A percentile compares a stretch with the other conserved stretches of the same genome.
Conservation (phyloP, 2,113 vertebrate species). For the Pycnonotus jocosus region DNA sequence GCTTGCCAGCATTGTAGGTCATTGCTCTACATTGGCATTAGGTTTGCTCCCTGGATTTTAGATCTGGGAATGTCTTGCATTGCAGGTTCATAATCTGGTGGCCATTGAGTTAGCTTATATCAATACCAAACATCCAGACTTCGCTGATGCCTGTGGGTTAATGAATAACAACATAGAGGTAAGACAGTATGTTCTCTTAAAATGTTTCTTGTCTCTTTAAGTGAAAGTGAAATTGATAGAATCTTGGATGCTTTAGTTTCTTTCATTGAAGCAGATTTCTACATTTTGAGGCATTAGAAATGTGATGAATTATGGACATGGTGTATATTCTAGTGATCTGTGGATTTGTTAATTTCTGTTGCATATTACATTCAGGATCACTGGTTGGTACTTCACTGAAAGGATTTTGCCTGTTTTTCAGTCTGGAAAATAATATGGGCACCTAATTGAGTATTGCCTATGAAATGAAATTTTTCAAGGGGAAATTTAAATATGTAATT, state of each 20-base stretch:
- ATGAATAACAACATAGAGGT: slow-evolving; percentile 99
- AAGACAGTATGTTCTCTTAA: slow-evolving; percentile 9
- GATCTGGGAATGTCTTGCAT: neutral
- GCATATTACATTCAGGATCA: neutral
- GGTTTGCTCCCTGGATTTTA: neutral
- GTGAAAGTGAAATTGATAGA: neutral
- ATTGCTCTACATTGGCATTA: neutral
- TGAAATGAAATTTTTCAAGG: neutral
- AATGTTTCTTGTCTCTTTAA: neutral
- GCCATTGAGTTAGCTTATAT: slow-evolving; percentile 98
- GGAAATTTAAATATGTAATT: neutral
- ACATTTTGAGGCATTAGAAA: neutral
- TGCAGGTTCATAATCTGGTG: slow-evolving; percentile 95
- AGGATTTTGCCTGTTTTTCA: neutral
- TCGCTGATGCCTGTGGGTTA: slow-evolving; percentile 94
- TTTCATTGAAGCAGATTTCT: neutral
- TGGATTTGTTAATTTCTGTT: neutral
- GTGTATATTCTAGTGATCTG: neutral
- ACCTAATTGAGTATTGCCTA: neutral
- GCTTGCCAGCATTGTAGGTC: neutral
- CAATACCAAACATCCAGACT: slow-evolving; percentile 98
- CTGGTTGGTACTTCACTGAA: neutral
- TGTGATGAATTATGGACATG: neutral
- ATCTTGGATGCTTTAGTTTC: neutral
- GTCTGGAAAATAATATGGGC: neutral